Percentiles rank a stretch among this genome's conserved stretches.
These are phyloP conservation scores for Chironomus tentans DNA, from an alignment of 2,888 invertebrate species.

Conservation along the genomic window DNA sequence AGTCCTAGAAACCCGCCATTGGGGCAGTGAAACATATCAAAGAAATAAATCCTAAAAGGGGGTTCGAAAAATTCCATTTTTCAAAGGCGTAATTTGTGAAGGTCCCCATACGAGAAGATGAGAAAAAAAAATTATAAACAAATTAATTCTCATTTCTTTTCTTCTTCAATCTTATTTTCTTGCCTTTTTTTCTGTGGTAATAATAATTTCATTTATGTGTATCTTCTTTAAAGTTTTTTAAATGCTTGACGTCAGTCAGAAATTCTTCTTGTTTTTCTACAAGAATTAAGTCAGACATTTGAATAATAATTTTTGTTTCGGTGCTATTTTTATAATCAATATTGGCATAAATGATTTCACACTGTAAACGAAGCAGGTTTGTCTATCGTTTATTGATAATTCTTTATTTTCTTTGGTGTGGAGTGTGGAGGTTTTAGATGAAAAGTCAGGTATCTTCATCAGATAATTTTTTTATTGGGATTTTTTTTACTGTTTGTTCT, in stretches of 20 bases:
- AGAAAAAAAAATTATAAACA: slow-evolving; percentile 20
- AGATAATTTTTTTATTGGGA: too few species aligned
- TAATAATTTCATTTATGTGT: slow-evolving; percentile 19
- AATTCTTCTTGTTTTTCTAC: neutral
- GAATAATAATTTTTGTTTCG: neutral
- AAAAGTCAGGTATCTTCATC: too few species aligned
- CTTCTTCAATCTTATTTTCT: neutral
- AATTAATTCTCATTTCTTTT: slow-evolving; percentile 3
- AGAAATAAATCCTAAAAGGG: too few species aligned
- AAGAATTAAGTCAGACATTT: neutral
- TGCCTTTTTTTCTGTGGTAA: neutral
- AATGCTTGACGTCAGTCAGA: neutral
- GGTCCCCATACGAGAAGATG: neutral
- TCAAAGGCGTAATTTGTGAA: too few species aligned
- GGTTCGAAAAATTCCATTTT: too few species aligned
- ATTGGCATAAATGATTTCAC: neutral
- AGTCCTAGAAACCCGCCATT: too few species aligned
- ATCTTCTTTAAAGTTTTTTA: neutral
- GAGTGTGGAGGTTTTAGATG: too few species aligned
- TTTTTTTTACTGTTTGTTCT: too few species aligned
- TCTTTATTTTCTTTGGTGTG: too few species aligned
- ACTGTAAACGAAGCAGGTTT: too few species aligned
- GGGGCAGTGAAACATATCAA: too few species aligned
- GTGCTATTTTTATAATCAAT: neutral
- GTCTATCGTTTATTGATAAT: too few species aligned